Evolutionary conservation across 2,797 vertebrate species (phyloP), one percentile per base, ranked within the genome.

Genomic region (Poecilia wingei): DNA sequence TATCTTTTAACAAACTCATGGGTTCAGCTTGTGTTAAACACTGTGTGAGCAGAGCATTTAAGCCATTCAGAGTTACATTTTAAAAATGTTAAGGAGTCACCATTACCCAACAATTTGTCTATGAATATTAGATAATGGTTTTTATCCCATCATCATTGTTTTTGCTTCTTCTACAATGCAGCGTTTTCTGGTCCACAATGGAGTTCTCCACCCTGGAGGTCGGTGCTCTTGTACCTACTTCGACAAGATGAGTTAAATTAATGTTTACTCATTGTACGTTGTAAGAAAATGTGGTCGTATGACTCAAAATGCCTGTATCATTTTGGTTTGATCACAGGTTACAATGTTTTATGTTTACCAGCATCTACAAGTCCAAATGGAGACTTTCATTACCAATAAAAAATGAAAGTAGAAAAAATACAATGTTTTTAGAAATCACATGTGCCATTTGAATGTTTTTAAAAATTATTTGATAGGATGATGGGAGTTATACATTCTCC

Each of bases 91-190:
- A 39, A 39, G 3, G n/a, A 33, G 57, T 61, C n/a, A 61, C 28
- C 31, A 33, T 16, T 36, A 6, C 31, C 61, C 22, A 36, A 13
- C 10, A 59, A 31, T 59, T 59, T 47, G 14, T 47, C 57, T 59
- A 25, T 57, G 25, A n/a, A 57, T 57, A 57, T 57, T 57, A 28
- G n/a, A 57, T 1, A 57, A 57, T n/a, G 22, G 53, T 55, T 59
- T 22, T n/a, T 22, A 55, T 8, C 22, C 51, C 6, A 25, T 53
- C 8, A 16, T 18, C 0, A 22, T 53, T 31, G 41, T n/a, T 41
- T 14, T 74, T 78, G 36, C 28, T 85, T 0, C 20, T 22, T 51
- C 20, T 72, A 76, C 77, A 20, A 49, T 87, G 82, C 10, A 81
- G 66, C 33, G 72, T 77, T 7, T 22, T 39, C 43, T 78, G 47